Base-by-base conservation (phyloP, 2,888 invertebrate species). In the Uropetala carovei region DNA sequence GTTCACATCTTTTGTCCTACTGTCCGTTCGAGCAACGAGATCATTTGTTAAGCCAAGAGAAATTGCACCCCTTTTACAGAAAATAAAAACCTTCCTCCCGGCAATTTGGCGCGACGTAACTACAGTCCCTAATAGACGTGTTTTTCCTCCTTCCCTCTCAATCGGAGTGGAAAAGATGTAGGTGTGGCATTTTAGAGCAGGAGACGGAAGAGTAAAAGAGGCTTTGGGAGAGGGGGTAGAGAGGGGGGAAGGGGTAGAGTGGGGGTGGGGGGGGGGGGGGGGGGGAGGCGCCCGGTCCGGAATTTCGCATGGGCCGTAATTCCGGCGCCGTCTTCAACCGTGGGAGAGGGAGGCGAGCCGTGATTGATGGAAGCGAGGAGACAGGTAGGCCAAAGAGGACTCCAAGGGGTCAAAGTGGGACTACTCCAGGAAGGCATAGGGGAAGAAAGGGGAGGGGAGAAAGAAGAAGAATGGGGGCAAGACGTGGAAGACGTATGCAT, bases 11-110 rank as follows among this genome's bases (percentile, higher is more conserved):
- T 27, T 75, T 75, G 75, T 75, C 27, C 75, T 18, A 22, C 75
- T 22, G 75, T 75, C 75, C 22, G 75, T 75, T 75, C 75, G 75
- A 75, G 27, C 27, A 27, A 75, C 75, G 75, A 75, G 75, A 75
- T 75, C 75, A 75, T 75, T 75, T 75, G 75, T 75, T 75, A 75
- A 75, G 27, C 75, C 75, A 75, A 22, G 75, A 27, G 75, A 75
- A 75, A 75, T 75, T 75, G 75, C 75, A 75, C 75, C 22, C 68
- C 27, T 75, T 75, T 75, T 75, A 22, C 22, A 75, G 75, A 75
- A 75, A 75, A 75, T 75, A 75, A 75, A 22, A 75, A 27, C 22
- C 22, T 27, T 27, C 18, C 75, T 75, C 27, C 75, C 22, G 27
- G 75, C 75, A 75, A 75, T 75, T 75, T 75, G 75, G 27, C 75